These are phyloP conservation scores for Watersipora subatra DNA, from an alignment of 1,140 invertebrate species.

Conservation along the genomic window DNA sequence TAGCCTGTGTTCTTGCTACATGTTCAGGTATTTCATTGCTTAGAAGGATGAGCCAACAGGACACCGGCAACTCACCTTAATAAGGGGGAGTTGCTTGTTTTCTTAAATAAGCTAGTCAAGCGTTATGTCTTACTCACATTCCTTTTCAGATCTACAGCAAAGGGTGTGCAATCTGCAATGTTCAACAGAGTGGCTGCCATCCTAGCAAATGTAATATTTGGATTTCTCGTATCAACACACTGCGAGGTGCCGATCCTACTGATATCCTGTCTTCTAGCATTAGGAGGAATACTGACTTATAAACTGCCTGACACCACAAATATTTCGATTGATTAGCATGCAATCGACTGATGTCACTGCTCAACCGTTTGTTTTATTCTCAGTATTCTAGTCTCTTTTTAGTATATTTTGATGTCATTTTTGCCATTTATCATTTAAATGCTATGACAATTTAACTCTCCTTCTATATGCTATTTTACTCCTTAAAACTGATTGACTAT, in stretches of 20 bases:
- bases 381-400: no score
- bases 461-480: no score
- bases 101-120: no score
- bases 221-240: slow-evolving; percentile 36
- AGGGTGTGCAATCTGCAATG: slow-evolving; percentile 38
- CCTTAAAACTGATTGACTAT: no score
- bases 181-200: slow-evolving; percentile 40
- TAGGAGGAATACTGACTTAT: slow-evolving; percentile 37
- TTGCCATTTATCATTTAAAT: no score
- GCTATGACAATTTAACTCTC: no score
- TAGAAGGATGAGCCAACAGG: neutral
- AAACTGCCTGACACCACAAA: slow-evolving; percentile 38
- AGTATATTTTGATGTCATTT: no score
- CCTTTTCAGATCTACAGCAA: slow-evolving; percentile 40
- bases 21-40: neutral
- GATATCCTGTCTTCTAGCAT: slow-evolving; percentile 34
- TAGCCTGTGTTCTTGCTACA: neutral
- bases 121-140: no score
- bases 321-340: slow-evolving; percentile 29
- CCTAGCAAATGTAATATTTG: slow-evolving; percentile 41
- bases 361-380: no score
- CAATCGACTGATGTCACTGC: no score
- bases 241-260: slow-evolving; percentile 43
- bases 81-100: neutral
- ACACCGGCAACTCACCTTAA: neutral